phyloP scores from a whole-genome alignment of 1,140 invertebrate species.

The Calliphora vicina region DNA sequence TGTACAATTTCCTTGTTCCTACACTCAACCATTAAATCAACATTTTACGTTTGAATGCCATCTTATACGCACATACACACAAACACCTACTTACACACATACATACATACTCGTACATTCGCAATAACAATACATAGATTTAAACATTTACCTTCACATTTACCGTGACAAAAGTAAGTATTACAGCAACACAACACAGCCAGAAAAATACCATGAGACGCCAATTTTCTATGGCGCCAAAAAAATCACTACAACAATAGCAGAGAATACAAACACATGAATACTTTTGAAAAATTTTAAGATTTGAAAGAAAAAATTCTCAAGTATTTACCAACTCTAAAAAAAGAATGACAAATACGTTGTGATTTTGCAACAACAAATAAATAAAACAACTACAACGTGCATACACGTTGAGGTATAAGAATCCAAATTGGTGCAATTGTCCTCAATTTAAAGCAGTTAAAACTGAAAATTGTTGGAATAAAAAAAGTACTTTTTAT shows the following conservation, averaged over 20 bases:
- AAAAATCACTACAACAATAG: not conserved
- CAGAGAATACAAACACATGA: not conserved
- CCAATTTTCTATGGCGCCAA: slow-evolving; percentile 33
- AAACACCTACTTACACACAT: not conserved
- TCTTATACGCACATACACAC: not conserved
- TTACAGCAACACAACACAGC: not conserved
- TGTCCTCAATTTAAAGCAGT: no score
- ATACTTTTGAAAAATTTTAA: no score
- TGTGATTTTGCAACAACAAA: not conserved
- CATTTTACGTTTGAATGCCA: slow-evolving; percentile 20
- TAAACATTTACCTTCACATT: not conserved
- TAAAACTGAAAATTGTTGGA: no score
- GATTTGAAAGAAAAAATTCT: not conserved
- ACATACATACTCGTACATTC: not conserved
- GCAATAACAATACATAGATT: not conserved
- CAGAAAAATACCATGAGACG: not conserved
- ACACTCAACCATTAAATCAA: slow-evolving; percentile 19
- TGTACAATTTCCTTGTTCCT: not conserved
- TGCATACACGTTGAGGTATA: no score
- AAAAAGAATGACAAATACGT: not conserved
- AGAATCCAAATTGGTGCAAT: no score
- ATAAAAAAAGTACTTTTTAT: no score
- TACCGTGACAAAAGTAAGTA: not conserved
- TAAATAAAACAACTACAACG: no score
- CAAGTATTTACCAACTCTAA: slow-evolving; percentile 1